Evolutionary conservation across 2,888 invertebrate species (phyloP).

Genomic region (Epiblema foenella): DNA sequence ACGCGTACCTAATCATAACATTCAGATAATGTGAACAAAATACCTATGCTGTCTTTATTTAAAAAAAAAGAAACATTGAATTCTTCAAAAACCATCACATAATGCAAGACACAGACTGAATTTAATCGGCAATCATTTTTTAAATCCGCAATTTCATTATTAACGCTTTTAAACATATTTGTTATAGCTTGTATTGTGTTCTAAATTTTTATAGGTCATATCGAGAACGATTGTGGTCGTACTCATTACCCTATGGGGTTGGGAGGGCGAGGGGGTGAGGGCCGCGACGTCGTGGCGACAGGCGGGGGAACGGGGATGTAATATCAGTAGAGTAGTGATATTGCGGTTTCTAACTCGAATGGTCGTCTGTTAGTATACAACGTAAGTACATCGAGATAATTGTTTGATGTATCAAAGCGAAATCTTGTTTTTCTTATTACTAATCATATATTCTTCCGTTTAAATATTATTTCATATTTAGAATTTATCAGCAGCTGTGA

Average conservation of each 20-base stretch:
- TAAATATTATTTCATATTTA: too few species aligned
- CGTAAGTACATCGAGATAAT: slow-evolving; percentile 37
- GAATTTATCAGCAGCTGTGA: too few species aligned
- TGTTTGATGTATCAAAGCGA: slow-evolving; percentile 27
- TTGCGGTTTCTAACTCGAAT: slow-evolving; percentile 77
- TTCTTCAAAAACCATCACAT: slow-evolving; percentile 7
- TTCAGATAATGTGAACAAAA: too few species aligned
- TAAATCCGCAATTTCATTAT: slow-evolving; percentile 34
- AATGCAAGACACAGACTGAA: slow-evolving; percentile 22
- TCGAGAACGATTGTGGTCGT: slow-evolving; percentile 72
- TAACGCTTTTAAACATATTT: not conserved
- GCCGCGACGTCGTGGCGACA: slow-evolving; percentile 75
- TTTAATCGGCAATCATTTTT: slow-evolving; percentile 20
- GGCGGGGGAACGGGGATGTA: slow-evolving; percentile 70
- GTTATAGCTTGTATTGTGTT: slow-evolving; percentile 63
- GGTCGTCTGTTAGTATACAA: slow-evolving; percentile 58
- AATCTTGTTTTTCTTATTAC: not conserved
- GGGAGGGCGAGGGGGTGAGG: slow-evolving; percentile 55
- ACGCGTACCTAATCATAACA: too few species aligned
- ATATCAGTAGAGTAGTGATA: slow-evolving; percentile 80
- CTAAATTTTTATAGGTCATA: slow-evolving; percentile 79
- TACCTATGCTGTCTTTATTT: too few species aligned
- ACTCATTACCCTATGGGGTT: slow-evolving; percentile 79
- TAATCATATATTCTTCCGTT: not conserved
- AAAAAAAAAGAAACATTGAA: too few species aligned